phyloP scores from a whole-genome alignment of 2,888 invertebrate species.

The Pecten maximus region DNA sequence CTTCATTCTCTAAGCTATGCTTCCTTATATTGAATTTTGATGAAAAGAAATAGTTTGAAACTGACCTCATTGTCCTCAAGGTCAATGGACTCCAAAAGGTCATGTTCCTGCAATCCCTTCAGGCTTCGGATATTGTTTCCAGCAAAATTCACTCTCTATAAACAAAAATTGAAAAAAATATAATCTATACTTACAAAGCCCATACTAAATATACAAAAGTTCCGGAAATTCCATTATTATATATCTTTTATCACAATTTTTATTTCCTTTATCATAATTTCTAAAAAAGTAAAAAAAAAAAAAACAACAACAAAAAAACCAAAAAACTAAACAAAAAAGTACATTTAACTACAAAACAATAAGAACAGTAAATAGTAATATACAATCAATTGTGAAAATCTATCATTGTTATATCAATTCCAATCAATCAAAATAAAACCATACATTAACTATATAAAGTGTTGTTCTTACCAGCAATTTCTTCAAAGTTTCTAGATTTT shows the following conservation, averaged over 20 bases:
- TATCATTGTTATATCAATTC: too few relatives aligned
- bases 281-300: conserved; percentile 42
- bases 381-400: too few relatives aligned
- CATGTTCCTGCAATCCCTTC: conserved; percentile 78
- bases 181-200: not conserved
- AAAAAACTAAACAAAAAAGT: too few relatives aligned
- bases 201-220: too few relatives aligned
- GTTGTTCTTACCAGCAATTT: conserved; percentile 70
- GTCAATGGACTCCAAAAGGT: conserved; percentile 77
- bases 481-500: conserved; percentile 77
- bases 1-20: too few relatives aligned
- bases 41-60: too few relatives aligned
- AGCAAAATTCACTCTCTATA: conserved; percentile 77
- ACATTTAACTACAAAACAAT: too few relatives aligned
- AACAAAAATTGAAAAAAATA: not conserved
- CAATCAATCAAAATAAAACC: too few relatives aligned
- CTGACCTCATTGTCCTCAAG: conserved; percentile 81
- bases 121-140: conserved; percentile 80
- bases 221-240: too few relatives aligned
- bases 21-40: too few relatives aligned
- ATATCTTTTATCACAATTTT: too few relatives aligned
- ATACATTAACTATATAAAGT: not conserved
- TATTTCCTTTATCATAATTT: not conserved
- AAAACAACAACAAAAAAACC: conserved; percentile 7
- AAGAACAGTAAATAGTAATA: too few relatives aligned